Conservation (phyloP, 2,113 vertebrate species). For the Melanerpes formicivorus region DNA sequence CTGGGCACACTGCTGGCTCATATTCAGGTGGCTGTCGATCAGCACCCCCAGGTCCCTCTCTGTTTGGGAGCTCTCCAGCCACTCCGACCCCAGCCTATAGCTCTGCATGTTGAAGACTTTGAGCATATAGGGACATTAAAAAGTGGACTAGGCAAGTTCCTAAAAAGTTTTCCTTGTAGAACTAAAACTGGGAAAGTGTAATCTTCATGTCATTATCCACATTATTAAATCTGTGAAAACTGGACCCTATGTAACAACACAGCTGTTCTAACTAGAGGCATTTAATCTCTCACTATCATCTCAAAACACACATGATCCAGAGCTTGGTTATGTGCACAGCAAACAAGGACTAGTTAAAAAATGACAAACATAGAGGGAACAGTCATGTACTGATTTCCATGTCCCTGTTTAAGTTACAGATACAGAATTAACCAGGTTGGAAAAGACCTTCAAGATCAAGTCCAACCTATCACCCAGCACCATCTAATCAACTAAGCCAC, state of each 20-base stretch:
- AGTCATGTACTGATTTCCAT: not conserved
- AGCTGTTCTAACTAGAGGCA: not conserved
- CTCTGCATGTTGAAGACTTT: not conserved
- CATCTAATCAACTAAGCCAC: too few species aligned
- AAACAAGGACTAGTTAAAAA: not conserved
- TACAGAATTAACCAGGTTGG: too few species aligned
- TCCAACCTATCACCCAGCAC: too few species aligned
- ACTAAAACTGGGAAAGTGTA: not conserved
- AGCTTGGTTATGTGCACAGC: not conserved
- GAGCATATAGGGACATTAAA: not conserved
- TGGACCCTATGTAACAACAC: not conserved
- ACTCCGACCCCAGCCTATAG: too few species aligned
- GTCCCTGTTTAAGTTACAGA: not conserved
- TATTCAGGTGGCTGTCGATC: too few species aligned
- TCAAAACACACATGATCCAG: not conserved
- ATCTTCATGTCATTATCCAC: not conserved
- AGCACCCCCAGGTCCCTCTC: too few species aligned
- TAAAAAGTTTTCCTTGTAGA: conserved; percentile 10
- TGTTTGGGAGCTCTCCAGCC: too few species aligned
- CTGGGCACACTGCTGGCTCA: too few species aligned
- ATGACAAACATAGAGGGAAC: not conserved
- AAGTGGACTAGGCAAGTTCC: not conserved
- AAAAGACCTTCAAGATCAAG: too few species aligned
- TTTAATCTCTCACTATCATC: not conserved
- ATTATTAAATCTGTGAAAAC: conserved; percentile 12